Evolutionary conservation across 2,113 vertebrate genomes (phyloP).

Genomic region (Galbula dea): DNA sequence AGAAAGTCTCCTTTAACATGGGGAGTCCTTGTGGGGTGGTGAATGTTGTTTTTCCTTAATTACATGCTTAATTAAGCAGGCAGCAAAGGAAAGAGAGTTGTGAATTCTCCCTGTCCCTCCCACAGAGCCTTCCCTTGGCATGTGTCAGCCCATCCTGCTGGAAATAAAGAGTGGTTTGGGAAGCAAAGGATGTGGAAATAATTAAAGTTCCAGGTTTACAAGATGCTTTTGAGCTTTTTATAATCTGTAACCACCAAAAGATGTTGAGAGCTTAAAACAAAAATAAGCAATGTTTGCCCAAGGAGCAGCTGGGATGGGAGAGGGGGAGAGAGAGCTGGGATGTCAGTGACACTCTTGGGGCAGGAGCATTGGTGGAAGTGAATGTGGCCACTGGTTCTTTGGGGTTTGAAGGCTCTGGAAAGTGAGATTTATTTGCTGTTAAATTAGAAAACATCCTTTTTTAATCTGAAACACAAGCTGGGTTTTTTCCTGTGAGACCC

Average conservation of each 20-base stretch:
- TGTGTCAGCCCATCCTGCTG: accelerated
- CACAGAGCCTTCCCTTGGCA: accelerated
- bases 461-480: accelerated
- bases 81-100: background rate
- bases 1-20: background rate
- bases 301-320: too few species aligned
- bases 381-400: background rate
- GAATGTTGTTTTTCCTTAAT: background rate
- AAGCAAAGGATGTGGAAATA: accelerated
- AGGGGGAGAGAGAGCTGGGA: too few species aligned
- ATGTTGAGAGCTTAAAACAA: background rate
- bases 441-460: background rate
- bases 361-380: accelerated
- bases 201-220: background rate
- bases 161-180: background rate
- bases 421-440: background rate
- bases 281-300: too few species aligned
- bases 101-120: too few species aligned
- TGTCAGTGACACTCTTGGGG: too few species aligned
- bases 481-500: accelerated
- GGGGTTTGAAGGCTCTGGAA: background rate
- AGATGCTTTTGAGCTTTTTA: background rate
- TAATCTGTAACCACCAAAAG: background rate
- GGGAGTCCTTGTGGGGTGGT: accelerated
- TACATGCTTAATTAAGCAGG: background rate